These are phyloP conservation scores for Thyatira batis DNA, from an alignment of 2,888 invertebrate species.

Conservation along the genomic window DNA sequence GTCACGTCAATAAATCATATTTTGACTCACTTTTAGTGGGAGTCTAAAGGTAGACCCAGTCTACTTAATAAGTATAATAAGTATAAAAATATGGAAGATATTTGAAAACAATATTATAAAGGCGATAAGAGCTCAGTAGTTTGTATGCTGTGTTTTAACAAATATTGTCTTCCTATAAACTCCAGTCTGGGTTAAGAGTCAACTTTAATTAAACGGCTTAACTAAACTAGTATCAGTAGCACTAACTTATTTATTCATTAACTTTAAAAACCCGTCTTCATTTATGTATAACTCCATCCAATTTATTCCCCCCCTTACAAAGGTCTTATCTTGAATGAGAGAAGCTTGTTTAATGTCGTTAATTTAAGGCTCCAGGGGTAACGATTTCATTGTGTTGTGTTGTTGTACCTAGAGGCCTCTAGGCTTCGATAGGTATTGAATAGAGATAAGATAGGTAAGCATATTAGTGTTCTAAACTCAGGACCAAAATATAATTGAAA, in stretches of 20 bases:
- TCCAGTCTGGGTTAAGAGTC: slow-evolving; percentile 10
- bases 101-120: slow-evolving; percentile 3
- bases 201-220: slow-evolving; percentile 1
- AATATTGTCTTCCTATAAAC: slow-evolving; percentile 6
- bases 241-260: background rate
- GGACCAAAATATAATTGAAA: background rate
- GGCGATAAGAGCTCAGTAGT: too few relatives aligned
- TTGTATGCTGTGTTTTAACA: slow-evolving; percentile 3
- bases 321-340: slow-evolving; percentile 74
- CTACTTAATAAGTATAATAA: too few relatives aligned
- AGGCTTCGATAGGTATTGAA: slow-evolving; percentile 25
- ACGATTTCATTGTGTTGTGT: slow-evolving; percentile 65
- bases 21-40: too few relatives aligned
- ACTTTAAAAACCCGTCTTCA: slow-evolving; percentile 26
- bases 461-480: slow-evolving; percentile 7
- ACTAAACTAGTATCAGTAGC: background rate
- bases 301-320: slow-evolving; percentile 65
- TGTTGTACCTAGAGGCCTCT: slow-evolving; percentile 7
- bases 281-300: slow-evolving; percentile 56
- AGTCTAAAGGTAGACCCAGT: too few relatives aligned
- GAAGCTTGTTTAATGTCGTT: slow-evolving; percentile 75
- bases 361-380: slow-evolving; percentile 65
- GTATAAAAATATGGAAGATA: too few relatives aligned
- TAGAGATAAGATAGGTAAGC: slow-evolving; percentile 21
- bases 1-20: too few relatives aligned